Evolutionary conservation across 2,797 vertebrate species (phyloP).

Genomic region (Podargus strigoides): DNA sequence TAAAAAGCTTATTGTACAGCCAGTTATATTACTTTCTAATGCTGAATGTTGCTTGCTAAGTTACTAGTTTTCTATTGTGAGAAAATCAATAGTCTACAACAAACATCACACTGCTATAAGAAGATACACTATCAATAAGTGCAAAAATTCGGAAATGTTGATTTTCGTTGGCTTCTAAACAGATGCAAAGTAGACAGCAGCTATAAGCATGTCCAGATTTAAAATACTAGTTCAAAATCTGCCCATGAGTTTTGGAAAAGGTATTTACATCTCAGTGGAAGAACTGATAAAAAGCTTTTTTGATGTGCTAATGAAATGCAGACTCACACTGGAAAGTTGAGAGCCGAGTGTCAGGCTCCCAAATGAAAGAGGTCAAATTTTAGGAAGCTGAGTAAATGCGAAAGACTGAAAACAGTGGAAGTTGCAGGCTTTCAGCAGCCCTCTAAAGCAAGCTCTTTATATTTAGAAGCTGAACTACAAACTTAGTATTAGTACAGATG

Average conservation of each 20-base stretch:
- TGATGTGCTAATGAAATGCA: neutral
- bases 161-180: neutral
- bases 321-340: neutral
- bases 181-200: neutral
- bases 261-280: neutral
- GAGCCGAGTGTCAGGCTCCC: neutral
- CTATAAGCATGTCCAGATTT: neutral
- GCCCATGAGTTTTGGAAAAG: neutral
- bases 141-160: neutral
- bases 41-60: neutral
- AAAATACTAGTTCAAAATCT: neutral
- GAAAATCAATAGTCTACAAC: neutral
- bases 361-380: neutral
- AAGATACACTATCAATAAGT: neutral
- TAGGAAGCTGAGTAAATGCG: neutral
- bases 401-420: neutral
- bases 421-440: neutral
- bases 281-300: neutral
- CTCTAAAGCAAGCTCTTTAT: neutral
- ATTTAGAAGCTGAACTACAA: neutral
- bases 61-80: neutral
- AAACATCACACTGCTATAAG: neutral
- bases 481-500: neutral
- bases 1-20: neutral
- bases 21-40: neutral